phyloP scores from a whole-genome alignment of 2,888 invertebrate genomes.

The Gnatocerus cornutus region DNA sequence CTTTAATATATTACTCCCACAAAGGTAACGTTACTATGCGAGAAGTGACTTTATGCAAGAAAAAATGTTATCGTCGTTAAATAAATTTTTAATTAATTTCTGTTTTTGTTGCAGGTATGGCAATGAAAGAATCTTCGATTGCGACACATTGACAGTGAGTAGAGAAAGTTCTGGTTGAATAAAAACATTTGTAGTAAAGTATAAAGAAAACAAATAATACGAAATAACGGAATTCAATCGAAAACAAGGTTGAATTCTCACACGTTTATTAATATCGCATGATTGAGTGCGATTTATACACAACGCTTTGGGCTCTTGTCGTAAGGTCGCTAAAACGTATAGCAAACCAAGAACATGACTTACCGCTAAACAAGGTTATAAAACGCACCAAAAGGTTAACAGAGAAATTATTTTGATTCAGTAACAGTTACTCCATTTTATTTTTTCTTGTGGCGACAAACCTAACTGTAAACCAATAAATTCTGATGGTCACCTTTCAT shows the following conservation, averaged over 20 bases:
- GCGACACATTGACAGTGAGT: conserved; percentile 20
- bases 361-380: conserved; percentile 54
- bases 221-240: conserved; percentile 59
- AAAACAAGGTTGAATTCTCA: conserved; percentile 63
- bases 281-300: conserved; percentile 61
- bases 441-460: conserved; percentile 4
- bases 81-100: too few species aligned
- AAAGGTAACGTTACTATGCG: conserved; percentile 3
- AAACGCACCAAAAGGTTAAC: conserved; percentile 53
- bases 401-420: conserved; percentile 48
- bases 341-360: conserved; percentile 50
- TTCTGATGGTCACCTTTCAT: conserved; percentile 6
- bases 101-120: conserved; percentile 34
- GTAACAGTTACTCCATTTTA: conserved; percentile 31
- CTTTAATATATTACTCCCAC: conserved; percentile 18
- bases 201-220: conserved; percentile 53
- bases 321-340: conserved; percentile 56
- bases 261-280: conserved; percentile 64
- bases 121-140: neutral
- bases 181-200: conserved; percentile 20
- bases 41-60: too few species aligned
- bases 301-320: conserved; percentile 56
- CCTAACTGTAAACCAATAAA: conserved; percentile 12
- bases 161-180: conserved; percentile 2
- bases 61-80: too few species aligned